Base-by-base conservation (phyloP, 2,888 invertebrate species). In the Diplolepis rosae region DNA sequence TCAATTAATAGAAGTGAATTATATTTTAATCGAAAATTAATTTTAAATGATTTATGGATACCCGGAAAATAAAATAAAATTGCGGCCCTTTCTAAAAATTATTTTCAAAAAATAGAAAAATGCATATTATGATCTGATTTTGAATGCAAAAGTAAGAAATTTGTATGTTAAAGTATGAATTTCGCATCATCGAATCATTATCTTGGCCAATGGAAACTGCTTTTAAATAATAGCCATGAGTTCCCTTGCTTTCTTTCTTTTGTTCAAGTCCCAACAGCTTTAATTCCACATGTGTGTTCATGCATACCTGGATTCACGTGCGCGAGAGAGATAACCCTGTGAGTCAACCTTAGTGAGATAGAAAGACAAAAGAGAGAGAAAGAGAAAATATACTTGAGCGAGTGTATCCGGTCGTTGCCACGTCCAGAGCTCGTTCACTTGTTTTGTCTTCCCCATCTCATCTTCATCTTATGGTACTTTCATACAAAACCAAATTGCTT, bases 321-420 rank as follows among this genome's bases (percentile, higher is more conserved):
- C 50, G 70, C 32, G 48, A 68, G 54, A 65, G 42, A 69, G 56
- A 67, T 45, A 70, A 66, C 66, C 65, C 66, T 45, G 66, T 76
- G 74, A 71, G 68, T 69, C 39, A 67, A 71, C 68, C 28, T 68
- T 74, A 61, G 72, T 66, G 65, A 61, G 71, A 52, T 52, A 65
- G 70, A 48, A 48, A 65, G 74, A 65, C 69, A 71, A 52, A 28
- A 35, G 68, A 75, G 74, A 74, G 28, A 54, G 70, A 70, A 70
- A 72, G 74, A 65, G 78, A 70, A 69, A 66, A 69, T 70, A 74
- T 71, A 71, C 71, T 77, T 74, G 81, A 82, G 82, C 81, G 80
- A 84, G 83, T 80, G 82, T 86, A 86, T 87, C 86, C 86, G 87
- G 86, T 87, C 87, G 87, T 87, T 87, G 87, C 85, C 87, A 85